A percentile compares a stretch with the other conserved stretches of the same genome.
Conservation (phyloP, 2,888 invertebrate genomes). For the Stratiomys singularior region DNA sequence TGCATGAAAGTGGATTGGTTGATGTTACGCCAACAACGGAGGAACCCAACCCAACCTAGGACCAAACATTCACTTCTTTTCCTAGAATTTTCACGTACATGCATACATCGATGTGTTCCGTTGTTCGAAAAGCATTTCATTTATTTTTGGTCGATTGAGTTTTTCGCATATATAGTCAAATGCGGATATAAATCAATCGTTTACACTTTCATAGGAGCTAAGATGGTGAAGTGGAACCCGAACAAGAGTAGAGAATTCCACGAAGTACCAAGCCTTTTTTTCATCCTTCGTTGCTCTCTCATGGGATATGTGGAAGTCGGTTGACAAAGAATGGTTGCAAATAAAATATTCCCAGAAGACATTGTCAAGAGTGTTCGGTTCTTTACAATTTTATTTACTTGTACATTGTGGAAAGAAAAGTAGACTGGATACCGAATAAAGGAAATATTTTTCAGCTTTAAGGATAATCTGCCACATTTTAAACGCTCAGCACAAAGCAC, state of each 20-base stretch:
- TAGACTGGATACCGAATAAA: too few relatives aligned
- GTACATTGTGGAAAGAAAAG: too few relatives aligned
- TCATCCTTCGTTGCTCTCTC: background rate
- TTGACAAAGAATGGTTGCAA: too few relatives aligned
- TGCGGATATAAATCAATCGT: slow-evolving; percentile 11
- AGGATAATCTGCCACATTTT: too few relatives aligned
- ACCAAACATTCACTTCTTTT: background rate
- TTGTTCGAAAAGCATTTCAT: background rate
- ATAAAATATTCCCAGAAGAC: too few relatives aligned
- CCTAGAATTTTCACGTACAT: background rate
- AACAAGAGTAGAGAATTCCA: too few relatives aligned
- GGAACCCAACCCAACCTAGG: background rate
- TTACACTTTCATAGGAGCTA: background rate
- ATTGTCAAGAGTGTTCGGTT: too few relatives aligned
- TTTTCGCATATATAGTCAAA: background rate
- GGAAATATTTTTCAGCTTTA: too few relatives aligned
- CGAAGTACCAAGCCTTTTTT: too few relatives aligned
- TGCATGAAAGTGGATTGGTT: background rate
- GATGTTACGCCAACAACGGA: background rate
- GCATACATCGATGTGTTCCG: too few relatives aligned
- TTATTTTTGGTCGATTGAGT: slow-evolving; percentile 25
- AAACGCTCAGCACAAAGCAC: too few relatives aligned
- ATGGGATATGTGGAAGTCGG: background rate
- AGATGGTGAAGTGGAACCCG: background rate
- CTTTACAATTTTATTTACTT: too few relatives aligned